These are phyloP conservation scores for Uropetala carovei DNA, from an alignment of 2,888 invertebrate genomes.

Conservation along the genomic window DNA sequence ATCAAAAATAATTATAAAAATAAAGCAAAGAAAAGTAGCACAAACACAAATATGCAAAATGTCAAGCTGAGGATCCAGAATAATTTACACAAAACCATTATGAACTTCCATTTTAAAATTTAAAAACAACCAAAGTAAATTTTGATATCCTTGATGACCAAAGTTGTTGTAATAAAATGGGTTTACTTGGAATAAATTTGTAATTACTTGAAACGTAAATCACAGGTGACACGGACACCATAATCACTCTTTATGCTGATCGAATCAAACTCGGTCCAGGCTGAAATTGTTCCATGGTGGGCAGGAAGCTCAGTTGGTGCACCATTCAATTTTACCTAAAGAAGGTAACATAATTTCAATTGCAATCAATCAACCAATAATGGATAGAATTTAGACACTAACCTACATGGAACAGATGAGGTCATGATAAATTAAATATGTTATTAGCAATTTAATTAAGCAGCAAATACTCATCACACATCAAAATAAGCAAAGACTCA, in stretches of 20 bases:
- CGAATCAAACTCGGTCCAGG: conserved; percentile 78
- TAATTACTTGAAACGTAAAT: conserved; percentile 74
- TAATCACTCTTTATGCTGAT: conserved; percentile 79
- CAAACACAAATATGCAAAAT: neutral
- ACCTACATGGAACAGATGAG: neutral
- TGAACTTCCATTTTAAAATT: no score
- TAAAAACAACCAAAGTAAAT: neutral
- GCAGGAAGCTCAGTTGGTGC: conserved; percentile 84
- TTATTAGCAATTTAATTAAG: neutral
- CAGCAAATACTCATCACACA: neutral
- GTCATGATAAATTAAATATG: neutral
- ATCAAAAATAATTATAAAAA: neutral
- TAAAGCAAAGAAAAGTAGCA: neutral
- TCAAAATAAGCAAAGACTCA: neutral
- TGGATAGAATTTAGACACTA: neutral
- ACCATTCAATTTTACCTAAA: conserved; percentile 81
- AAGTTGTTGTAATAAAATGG: neutral
- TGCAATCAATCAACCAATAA: neutral
- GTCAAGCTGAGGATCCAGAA: no score
- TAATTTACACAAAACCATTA: no score
- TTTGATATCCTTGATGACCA: neutral
- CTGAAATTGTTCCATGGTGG: conserved; percentile 79
- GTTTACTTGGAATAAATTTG: neutral
- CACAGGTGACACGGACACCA: conserved; percentile 82
- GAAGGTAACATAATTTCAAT: conserved; percentile 65